phyloP scores from a whole-genome alignment of 2,888 invertebrate genomes.

The Unio delphinus region DNA sequence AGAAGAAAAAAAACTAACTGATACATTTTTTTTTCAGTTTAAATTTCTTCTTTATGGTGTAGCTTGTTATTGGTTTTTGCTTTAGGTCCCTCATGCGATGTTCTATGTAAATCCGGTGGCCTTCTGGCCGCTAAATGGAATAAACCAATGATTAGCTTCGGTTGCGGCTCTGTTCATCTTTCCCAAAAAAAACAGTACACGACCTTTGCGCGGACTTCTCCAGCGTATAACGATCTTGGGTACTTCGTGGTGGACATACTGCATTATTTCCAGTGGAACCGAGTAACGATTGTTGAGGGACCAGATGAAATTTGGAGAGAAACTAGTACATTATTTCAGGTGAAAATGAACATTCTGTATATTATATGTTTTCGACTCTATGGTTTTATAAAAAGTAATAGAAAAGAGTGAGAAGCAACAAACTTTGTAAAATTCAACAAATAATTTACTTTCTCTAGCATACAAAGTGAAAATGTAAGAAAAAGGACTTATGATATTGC shows the following conservation, averaged over 20 bases:
- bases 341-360: background rate
- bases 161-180: conserved; percentile 43
- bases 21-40: too few species aligned
- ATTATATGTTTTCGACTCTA: background rate
- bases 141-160: conserved; percentile 53
- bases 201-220: conserved; percentile 45
- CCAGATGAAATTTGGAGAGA: conserved; percentile 45
- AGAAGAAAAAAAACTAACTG: too few species aligned
- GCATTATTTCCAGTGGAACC: conserved; percentile 36
- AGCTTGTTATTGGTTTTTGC: background rate
- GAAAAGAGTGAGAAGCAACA: too few species aligned
- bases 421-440: too few species aligned
- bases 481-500: too few species aligned
- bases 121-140: conserved; percentile 46
- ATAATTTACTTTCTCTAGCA: too few species aligned
- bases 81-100: conserved; percentile 56
- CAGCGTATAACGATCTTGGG: conserved; percentile 35
- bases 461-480: too few species aligned
- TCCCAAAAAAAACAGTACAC: conserved; percentile 36
- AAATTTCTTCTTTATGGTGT: too few species aligned
- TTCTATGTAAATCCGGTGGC: conserved; percentile 51
- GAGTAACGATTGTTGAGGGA: conserved; percentile 39
- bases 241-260: conserved; percentile 36
- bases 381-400: too few species aligned
- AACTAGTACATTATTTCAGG: conserved; percentile 8